A percentile compares a stretch with the other conserved stretches of the same genome.
phyloP scores from a whole-genome alignment of 2,888 invertebrate genomes.

The Ptychoptera albimana region DNA sequence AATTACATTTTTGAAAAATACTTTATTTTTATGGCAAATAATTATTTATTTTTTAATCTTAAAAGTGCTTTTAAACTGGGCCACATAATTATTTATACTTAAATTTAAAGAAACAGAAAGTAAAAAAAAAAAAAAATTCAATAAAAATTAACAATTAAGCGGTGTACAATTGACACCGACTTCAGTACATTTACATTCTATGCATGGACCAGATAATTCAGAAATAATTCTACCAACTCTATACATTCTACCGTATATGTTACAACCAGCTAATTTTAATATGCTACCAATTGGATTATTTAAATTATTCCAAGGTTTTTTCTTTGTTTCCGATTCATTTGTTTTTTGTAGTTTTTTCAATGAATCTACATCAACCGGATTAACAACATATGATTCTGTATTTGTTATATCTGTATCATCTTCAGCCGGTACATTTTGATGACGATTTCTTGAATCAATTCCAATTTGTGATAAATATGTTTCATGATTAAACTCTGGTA shows the following conservation, averaged over 20 bases:
- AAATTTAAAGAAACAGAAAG: too few relatives aligned
- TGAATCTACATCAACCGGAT: conserved; percentile 11
- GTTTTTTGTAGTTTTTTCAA: conserved; percentile 5
- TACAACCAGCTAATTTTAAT: conserved; percentile 70
- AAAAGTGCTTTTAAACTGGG: too few relatives aligned
- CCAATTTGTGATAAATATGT: not conserved
- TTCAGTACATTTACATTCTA: conserved; percentile 75
- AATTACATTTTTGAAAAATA: too few relatives aligned
- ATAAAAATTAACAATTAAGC: conserved; percentile 35
- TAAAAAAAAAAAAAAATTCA: too few relatives aligned
- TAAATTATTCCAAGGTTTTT: conserved; percentile 16
- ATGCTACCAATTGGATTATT: conserved; percentile 33
- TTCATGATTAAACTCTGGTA: conserved; percentile 5
- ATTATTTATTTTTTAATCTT: too few relatives aligned
- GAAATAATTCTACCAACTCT: conserved; percentile 65
- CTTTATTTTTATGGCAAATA: too few relatives aligned
- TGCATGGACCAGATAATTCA: conserved; percentile 66
- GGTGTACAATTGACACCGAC: conserved; percentile 69
- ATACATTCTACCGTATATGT: conserved; percentile 81
- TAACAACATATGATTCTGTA: conserved; percentile 10
- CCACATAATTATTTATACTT: too few relatives aligned
- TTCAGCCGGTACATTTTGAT: conserved; percentile 9
- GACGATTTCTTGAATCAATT: not conserved
- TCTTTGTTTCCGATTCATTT: conserved; percentile 10
- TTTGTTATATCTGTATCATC: conserved; percentile 9